Base-by-base conservation (phyloP, 2,888 invertebrate genomes). In the Nomada fabriciana region DNA sequence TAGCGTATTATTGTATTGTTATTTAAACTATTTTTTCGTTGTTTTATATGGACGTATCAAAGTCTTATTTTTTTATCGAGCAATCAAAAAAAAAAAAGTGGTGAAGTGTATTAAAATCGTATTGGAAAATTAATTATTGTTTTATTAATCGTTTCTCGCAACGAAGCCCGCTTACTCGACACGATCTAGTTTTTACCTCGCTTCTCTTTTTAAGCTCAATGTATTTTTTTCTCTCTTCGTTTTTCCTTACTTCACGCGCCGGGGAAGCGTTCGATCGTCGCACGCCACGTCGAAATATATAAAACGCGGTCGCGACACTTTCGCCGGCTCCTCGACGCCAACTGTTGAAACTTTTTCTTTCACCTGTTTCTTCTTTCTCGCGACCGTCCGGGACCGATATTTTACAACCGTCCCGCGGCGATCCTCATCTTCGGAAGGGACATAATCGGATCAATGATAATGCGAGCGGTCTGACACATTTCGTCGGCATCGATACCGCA, bases 1-100 rank as follows among this genome's bases (percentile, higher is more conserved):
- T 65, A 80, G 65, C 50, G 59, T 70, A 69, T 80, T 80, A 80
- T 76, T 75, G 42, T 76, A 80, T 57, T 82, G 81, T 82, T 80
- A 70, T 65, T 74, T 69, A 85, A 86, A 72, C 68, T 80, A 47
- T 72, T 79, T 76, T 50, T 63, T 47, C 79, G 68, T 79, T 80
- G 63, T 80, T 79, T 80, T 79, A 59, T 79, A 70, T 55, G 55
- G 20, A 59, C 67, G 4, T 65, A 36, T 53, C n/a, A n/a, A 73
- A 79, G 36, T 64, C 67, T 72, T 79, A 72, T 68, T 72, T 80
- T 79, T 73, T 79, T 73, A 71, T 79, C 79, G 72, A 72, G 72
- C 59, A 18, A 57, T 43, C 23, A 36, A 43, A 10, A 13, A 55
- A 10, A 13, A 55, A 36, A 63, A 59, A 52, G 11, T n/a, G 67